Base-by-base conservation (phyloP, 2,113 vertebrate genomes). In the Chloebia gouldiae region DNA sequence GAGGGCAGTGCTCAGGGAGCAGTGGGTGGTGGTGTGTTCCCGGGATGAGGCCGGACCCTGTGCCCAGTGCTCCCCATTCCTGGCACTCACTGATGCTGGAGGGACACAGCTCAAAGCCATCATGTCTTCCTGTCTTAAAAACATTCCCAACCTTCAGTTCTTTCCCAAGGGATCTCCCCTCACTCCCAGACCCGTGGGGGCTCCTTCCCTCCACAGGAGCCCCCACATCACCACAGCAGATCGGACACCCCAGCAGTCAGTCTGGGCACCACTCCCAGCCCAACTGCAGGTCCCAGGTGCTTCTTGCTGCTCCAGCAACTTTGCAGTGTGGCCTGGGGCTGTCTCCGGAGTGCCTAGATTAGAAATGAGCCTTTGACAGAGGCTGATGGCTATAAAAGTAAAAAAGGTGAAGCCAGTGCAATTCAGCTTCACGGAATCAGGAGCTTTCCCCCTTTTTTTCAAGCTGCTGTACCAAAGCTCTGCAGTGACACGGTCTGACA, bases 111-210 rank as follows among this genome's bases (percentile, higher is more conserved):
- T 45, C 73, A 23, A 28, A 53, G 42, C 15, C 2, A 10, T 50
- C 3, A 0, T 0, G 1, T 21, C 39, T 28, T 51, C 50, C 15
- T 11, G 0, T 9, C 20, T 45, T 18, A 28, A 27, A 37, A 27
- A 39, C 28, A n/a, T 54, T 7, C 16, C 25, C 40, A 50, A 2
- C 31, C 42, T 63, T 49, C 59, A 42, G 27, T 44, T 61, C 49
- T 31, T 61, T 42, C 35, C 63, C 18, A 10, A 5, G 40, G 25
- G 22, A 17, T 64, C 11, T 56, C 30, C 63, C 31, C 40, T 13
- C 39, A 10, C n/a, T 24, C 40, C 20, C 39, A 31, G 12, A 24
- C 7, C 27, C 0, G 0, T 9, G 23, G 44, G 17, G 35, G 13
- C 15, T 56, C 44, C 7, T 7, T 35, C 66, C 25, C 28, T 57